Base-by-base conservation (phyloP, 2,888 invertebrate species). In the Myopa tessellatipennis region DNA sequence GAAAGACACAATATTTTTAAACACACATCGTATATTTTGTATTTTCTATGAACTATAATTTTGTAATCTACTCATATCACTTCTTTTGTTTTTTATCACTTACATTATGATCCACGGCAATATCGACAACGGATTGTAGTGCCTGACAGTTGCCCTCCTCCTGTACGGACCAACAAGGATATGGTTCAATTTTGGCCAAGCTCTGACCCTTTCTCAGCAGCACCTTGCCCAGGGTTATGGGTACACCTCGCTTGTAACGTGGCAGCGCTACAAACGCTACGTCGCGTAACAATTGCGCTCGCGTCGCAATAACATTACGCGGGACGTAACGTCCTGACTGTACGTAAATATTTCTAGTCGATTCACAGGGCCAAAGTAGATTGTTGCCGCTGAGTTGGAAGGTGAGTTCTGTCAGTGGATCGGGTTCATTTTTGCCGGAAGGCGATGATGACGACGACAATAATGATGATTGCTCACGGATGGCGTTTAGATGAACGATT, bases 71-170 rank as follows among this genome's bases (percentile, higher is more conserved):
- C 45, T 8, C 7, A 45, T 1, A 8, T 45, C 10, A 10, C 10
- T 45, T 6, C 45, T 65, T 34, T 36, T 36, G 63, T 50, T 18
- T 1, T 18, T 26, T 67, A 0, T 1, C 65, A 87, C 87, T 88
- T 84, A 89, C 89, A 86, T 90, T 90, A 76, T 90, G 90, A 90
- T 93, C 93, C 80, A 93, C 85, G 83, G 91, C 91, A 83, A 93
- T 89, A 88, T 93, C 93, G 81, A 93, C 92, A 76, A 91, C 94
- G 84, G 93, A 94, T 89, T 94, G 94, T 78, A 92, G 89, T 81
- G 93, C 93, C 83, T 91, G 91, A 85, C 93, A 93, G 87, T 92
- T 91, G 63, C 92, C 92, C 89, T 93, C 93, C 88, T 94, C 94
- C 88, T 94, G 93, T 84, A 92, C 90, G 78, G 91, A 91, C 92